phyloP scores from a whole-genome alignment of 2,888 invertebrate species.

The Parelbella ahira region DNA sequence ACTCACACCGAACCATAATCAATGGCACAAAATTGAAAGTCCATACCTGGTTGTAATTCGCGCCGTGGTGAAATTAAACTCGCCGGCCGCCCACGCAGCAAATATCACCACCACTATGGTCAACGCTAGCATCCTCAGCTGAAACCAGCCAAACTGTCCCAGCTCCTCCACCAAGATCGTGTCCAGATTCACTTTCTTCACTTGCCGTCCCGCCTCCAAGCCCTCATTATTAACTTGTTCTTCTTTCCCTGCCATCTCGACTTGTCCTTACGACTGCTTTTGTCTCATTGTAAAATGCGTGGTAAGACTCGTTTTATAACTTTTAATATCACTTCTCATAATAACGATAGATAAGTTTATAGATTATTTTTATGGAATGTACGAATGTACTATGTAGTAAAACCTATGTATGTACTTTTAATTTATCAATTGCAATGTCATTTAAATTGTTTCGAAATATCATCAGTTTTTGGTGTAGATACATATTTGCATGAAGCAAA shows the following conservation, averaged over 20 bases:
- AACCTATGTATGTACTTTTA: too few relatives aligned
- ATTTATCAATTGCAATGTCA: too few relatives aligned
- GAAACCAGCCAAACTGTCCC: constrained; percentile 62
- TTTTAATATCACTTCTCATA: constrained; percentile 2
- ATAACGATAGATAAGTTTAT: constrained; percentile 5
- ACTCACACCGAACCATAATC: too few relatives aligned
- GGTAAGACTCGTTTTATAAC: neutral
- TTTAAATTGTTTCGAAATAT: too few relatives aligned
- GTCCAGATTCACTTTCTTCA: constrained; percentile 46
- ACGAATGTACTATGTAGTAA: too few relatives aligned
- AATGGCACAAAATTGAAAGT: too few relatives aligned
- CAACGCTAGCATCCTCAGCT: constrained; percentile 44
- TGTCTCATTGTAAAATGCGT: constrained; percentile 3
- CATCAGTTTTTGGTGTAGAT: too few relatives aligned
- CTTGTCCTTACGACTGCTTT: neutral
- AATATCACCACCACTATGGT: constrained; percentile 47
- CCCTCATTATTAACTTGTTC: neutral
- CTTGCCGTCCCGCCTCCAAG: constrained; percentile 3
- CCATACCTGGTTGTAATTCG: constrained; percentile 56
- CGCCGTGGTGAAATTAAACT: constrained; percentile 63
- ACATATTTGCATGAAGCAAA: too few relatives aligned
- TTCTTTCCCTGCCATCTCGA: constrained; percentile 10
- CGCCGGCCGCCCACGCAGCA: constrained; percentile 48
- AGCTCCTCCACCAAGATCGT: constrained; percentile 56
- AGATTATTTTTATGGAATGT: constrained; percentile 7